Evolutionary conservation across 2,797 vertebrate genomes (phyloP).

Genomic region (Onychomys torridus): DNA sequence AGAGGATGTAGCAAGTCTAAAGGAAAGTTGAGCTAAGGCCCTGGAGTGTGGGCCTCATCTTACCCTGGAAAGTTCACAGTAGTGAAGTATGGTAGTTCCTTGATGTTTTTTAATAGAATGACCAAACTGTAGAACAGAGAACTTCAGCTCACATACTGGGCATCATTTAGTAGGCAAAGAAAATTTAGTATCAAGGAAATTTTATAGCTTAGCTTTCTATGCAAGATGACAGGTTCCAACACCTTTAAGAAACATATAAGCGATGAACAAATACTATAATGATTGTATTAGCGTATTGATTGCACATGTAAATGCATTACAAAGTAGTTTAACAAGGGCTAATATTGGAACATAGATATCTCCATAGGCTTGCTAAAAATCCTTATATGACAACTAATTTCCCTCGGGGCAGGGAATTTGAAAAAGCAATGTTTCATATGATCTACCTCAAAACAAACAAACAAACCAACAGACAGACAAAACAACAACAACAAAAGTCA

Average conservation of each 20-base stretch:
- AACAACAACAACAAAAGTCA: not conserved
- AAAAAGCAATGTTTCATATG: not conserved
- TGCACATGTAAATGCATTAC: not conserved
- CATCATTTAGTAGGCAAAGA: not conserved
- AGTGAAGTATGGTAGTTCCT: not conserved
- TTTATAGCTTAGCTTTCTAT: not conserved
- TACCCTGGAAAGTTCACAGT: not conserved
- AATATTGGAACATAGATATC: not conserved
- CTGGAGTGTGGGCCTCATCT: not conserved
- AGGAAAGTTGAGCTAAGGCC: not conserved
- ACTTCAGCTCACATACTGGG: not conserved
- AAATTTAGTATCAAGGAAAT: not conserved
- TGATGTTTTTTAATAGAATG: not conserved
- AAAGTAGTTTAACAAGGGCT: conserved; percentile 5
- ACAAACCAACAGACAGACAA: not conserved
- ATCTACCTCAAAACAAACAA: not conserved
- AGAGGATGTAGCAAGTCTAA: not conserved
- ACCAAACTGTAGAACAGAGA: not conserved
- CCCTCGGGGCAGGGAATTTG: not conserved
- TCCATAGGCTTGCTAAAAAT: not conserved
- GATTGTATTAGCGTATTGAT: not conserved
- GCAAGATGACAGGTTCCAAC: not conserved
- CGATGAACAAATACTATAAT: not conserved
- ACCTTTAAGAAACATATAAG: not conserved
- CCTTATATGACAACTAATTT: not conserved